These are phyloP conservation scores for Hemicrepidius hirtus DNA, from an alignment of 2,888 invertebrate species.

Conservation along the genomic window DNA sequence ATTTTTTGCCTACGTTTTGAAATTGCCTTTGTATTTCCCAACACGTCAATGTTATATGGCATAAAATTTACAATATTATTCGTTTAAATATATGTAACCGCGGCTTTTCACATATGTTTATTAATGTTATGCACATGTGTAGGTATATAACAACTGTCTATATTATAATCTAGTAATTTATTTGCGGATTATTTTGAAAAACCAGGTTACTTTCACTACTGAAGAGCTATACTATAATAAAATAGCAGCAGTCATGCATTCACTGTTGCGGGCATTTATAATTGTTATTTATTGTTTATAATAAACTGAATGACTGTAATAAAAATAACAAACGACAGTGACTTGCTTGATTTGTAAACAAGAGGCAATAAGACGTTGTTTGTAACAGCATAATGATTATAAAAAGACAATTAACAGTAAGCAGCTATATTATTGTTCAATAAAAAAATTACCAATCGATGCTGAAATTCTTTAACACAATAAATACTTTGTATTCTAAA, in stretches of 20 bases:
- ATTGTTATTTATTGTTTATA: constrained; percentile 42
- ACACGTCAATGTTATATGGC: constrained; percentile 27
- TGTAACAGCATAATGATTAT: background rate
- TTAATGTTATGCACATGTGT: constrained; percentile 51
- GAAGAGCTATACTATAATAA: constrained; percentile 60
- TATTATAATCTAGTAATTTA: constrained; percentile 59
- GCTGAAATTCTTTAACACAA: no score
- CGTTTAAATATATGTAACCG: constrained; percentile 30
- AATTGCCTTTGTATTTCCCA: constrained; percentile 37
- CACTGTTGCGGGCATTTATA: constrained; percentile 23
- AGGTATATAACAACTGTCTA: constrained; percentile 54
- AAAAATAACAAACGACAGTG: constrained; percentile 40
- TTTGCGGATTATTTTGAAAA: constrained; percentile 64
- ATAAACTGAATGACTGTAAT: constrained; percentile 20
- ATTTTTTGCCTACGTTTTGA: constrained; percentile 21
- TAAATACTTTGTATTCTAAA: no score
- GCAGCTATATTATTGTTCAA: background rate
- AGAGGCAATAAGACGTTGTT: constrained; percentile 23
- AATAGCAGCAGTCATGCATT: constrained; percentile 35
- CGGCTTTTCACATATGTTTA: constrained; percentile 50
- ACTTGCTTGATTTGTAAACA: constrained; percentile 43
- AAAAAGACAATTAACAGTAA: constrained; percentile 1
- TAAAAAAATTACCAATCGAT: no score
- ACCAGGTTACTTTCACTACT: constrained; percentile 65
- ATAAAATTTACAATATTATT: constrained; percentile 38